These are phyloP conservation scores for Bostrychus sinensis DNA, from an alignment of 2,113 vertebrate genomes.

Conservation along the genomic window DNA sequence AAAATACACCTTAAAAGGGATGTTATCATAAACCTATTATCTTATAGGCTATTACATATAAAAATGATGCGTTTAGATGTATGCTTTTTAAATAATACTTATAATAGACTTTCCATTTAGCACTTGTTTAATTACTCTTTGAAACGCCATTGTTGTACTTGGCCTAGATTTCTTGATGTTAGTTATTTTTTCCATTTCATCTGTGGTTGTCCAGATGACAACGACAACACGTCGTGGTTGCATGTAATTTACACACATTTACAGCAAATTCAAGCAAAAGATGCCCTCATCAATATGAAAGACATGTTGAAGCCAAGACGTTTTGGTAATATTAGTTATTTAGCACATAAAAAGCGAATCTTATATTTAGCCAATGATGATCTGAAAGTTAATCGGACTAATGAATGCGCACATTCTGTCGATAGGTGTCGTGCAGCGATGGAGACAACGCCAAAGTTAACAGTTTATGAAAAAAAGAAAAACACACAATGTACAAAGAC, in stretches of 20 bases:
- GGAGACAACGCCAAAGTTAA: constrained; percentile 12
- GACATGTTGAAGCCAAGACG: neutral
- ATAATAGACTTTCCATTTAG: no score
- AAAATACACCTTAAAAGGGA: neutral
- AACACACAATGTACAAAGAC: constrained; percentile 5
- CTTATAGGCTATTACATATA: no score
- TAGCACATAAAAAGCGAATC: neutral
- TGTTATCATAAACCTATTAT: no score
- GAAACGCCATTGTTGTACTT: no score
- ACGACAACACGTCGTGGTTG: no score
- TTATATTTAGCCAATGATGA: neutral
- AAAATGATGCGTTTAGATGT: no score
- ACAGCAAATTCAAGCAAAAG: neutral
- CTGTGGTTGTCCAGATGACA: no score
- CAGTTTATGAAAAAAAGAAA: neutral
- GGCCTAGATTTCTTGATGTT: no score
- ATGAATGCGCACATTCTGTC: neutral
- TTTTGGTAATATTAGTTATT: neutral
- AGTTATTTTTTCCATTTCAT: no score
- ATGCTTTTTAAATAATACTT: no score
- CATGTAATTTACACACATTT: neutral
- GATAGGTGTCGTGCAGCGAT: constrained; percentile 9
- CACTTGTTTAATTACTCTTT: no score
- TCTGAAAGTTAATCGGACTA: neutral
- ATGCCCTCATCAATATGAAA: neutral